Evolutionary conservation across 2,888 invertebrate species (phyloP), one percentile per base, ranked within the genome.

Genomic region (Poecilobothrus nobilitatus): DNA sequence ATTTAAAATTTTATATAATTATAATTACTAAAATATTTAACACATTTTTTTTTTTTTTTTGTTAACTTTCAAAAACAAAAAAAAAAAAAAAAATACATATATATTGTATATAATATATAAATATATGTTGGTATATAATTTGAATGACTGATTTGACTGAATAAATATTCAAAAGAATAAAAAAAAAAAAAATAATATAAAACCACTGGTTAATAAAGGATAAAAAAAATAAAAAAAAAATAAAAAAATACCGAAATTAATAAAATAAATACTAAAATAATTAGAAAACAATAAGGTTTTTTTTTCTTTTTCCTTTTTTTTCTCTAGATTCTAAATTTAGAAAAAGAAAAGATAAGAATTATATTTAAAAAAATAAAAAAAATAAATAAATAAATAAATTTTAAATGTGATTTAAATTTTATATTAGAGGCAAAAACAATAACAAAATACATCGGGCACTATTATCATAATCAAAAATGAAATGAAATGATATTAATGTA

Each of bases 81-180:
- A 44, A 44, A 44, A 44, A 44, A 44, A 44, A 44, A 44, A 44
- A 53, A 12, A 18, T 53, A 18, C 18, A 18, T 18, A 53, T 53
- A 18, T 53, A 12, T 15, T 12, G 18, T 12, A 37, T 53, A 18
- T 53, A 12, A 53, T 12, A 53, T 12, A 37, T 8, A 44, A 44
- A 44, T 9, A 44, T 44, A 44, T 15, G 44, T 44, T 44, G 44
- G 44, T 10, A 18, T 53, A 53, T 53, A 18, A 53, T 12, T 53
- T 53, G 53, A 53, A 12, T 53, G 53, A 53, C 53, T 53, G 53
- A 53, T 53, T 53, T n/a, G 53, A 53, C 53, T 53, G 53, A 53
- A 53, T 4, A 53, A 53, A 53, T 27, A 37, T 37, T 12, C 37
- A 53, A 53, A 53, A 53, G 6, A 53, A 53, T 18, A 53, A 53